A percentile compares a stretch with the other conserved stretches of the same genome.
These are phyloP conservation scores for Synanthedon myopaeformis DNA, from an alignment of 2,888 invertebrate species.

Conservation along the genomic window DNA sequence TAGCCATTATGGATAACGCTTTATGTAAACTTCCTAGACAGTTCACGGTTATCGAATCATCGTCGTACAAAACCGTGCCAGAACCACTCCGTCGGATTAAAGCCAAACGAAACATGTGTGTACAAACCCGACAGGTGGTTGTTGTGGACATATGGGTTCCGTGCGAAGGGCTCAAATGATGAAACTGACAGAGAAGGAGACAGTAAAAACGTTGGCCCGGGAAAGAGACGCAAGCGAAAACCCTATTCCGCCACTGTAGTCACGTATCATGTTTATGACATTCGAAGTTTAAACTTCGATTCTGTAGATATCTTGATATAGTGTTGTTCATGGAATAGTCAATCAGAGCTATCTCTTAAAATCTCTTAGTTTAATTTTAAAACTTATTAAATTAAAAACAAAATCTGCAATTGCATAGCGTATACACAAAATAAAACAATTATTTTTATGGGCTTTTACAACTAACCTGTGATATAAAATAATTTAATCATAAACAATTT, in stretches of 20 bases:
- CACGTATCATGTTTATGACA: conserved; percentile 37
- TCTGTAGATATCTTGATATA: conserved; percentile 23
- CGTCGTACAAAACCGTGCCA: not conserved
- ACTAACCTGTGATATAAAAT: too few relatives aligned
- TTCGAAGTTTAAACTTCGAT: conserved; percentile 35
- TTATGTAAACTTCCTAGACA: conserved; percentile 34
- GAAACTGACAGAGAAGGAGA: conserved; percentile 25
- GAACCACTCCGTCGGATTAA: conserved; percentile 5
- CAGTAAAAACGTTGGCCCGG: conserved; percentile 21
- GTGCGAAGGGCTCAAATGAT: conserved; percentile 47
- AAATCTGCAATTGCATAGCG: too few relatives aligned
- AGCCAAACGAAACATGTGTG: conserved; percentile 22
- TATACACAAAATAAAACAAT: too few relatives aligned
- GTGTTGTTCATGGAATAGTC: too few relatives aligned
- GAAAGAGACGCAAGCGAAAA: conserved; percentile 28
- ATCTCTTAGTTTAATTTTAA: too few relatives aligned
- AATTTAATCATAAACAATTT: too few relatives aligned
- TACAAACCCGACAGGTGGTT: conserved; percentile 42
- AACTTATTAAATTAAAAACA: too few relatives aligned
- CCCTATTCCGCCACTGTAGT: conserved; percentile 20
- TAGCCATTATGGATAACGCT: conserved; percentile 1
- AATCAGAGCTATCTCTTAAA: too few relatives aligned
- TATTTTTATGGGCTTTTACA: too few relatives aligned
- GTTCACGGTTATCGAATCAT: conserved; percentile 23
- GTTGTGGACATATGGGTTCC: conserved; percentile 46